phyloP scores from a whole-genome alignment of 2,797 vertebrate genomes.

The Orientallactaga sibirica region DNA sequence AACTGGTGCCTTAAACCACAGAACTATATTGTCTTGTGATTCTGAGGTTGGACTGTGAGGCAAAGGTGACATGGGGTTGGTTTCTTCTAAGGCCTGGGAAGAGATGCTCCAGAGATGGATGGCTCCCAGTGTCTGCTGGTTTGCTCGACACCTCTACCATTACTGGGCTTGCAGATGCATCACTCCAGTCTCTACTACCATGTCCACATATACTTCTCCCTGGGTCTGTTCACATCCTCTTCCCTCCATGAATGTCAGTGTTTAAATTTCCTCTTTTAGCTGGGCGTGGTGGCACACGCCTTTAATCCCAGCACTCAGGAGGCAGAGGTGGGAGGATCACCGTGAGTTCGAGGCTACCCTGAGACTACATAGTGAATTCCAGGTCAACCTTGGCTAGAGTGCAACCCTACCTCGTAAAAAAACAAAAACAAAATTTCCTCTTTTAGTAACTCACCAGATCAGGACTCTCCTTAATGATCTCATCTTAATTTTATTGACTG shows the following conservation, averaged over 20 bases:
- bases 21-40: not conserved
- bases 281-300: no score
- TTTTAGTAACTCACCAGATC: not conserved
- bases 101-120: not conserved
- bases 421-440: not conserved
- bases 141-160: not conserved
- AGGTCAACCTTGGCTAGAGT: no score
- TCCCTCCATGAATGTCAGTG: not conserved
- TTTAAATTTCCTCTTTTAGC: not conserved
- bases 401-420: no score
- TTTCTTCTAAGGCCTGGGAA: not conserved
- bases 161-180: not conserved
- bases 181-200: not conserved
- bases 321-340: no score
- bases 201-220: not conserved
- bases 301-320: no score
- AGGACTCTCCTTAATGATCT: not conserved
- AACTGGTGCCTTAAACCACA: not conserved
- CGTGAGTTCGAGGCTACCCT: no score
- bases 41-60: not conserved
- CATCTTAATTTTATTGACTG: not conserved
- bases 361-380: no score
- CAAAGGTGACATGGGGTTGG: not conserved
- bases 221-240: not conserved
- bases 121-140: not conserved